phyloP scores from a whole-genome alignment of 2,888 invertebrate genomes.

The Branchellion lobata region DNA sequence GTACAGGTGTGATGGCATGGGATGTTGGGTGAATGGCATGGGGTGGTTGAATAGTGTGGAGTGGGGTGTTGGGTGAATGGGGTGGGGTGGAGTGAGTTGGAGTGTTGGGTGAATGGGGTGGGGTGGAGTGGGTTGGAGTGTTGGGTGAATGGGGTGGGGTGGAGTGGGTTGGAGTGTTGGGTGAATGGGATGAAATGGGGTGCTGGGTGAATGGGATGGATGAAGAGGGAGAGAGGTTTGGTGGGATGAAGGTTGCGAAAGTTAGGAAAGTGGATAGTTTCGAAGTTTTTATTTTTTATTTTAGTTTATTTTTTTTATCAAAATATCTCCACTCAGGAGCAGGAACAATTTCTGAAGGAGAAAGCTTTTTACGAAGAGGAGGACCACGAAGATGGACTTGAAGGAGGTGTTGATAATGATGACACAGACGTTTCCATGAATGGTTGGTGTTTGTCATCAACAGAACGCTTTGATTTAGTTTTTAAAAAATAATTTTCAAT shows the following conservation, averaged over 20 bases:
- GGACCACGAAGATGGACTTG: neutral
- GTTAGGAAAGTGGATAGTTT: too few species aligned
- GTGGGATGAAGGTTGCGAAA: too few species aligned
- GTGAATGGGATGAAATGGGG: too few species aligned
- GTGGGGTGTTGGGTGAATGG: neutral
- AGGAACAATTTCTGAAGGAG: neutral
- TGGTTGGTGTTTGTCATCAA: slow-evolving; percentile 3
- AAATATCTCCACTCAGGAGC: too few species aligned
- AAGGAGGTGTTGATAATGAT: neutral
- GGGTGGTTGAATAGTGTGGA: neutral
- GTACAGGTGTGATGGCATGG: slow-evolving; percentile 20
- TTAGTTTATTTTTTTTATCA: too few species aligned
- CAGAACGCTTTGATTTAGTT: neutral
- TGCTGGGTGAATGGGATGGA: neutral
- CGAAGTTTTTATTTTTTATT: too few species aligned
- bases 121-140: neutral
- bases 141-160: neutral
- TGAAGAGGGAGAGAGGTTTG: neutral
- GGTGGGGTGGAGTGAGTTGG: too few species aligned
- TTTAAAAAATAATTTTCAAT: too few species aligned
- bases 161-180: neutral
- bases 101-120: neutral
- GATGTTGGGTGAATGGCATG: neutral
- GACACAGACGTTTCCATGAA: neutral
- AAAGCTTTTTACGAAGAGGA: neutral